A percentile compares a stretch with the other conserved stretches of the same genome.
Conservation (phyloP, 2,888 invertebrate genomes). For the Druceiella hillmani region DNA sequence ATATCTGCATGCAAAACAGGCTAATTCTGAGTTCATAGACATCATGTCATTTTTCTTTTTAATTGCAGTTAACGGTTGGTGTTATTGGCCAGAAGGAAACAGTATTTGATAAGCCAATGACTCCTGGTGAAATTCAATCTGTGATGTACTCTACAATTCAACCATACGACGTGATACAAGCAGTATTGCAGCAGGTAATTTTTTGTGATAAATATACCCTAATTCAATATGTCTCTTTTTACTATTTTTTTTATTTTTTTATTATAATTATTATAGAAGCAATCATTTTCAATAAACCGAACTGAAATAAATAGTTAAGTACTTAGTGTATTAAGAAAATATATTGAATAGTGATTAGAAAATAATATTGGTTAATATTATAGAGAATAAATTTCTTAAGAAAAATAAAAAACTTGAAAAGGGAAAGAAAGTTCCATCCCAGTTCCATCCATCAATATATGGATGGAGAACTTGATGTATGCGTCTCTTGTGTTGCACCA, state of each 20-base stretch:
- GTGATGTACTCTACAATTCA: slow-evolving; percentile 89
- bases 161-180: slow-evolving; percentile 85
- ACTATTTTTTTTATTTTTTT: background rate
- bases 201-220: slow-evolving; percentile 33
- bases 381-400: too few relatives aligned
- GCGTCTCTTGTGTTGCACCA: too few relatives aligned
- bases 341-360: too few relatives aligned
- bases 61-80: slow-evolving; percentile 76
- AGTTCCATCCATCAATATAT: too few relatives aligned
- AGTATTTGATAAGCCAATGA: slow-evolving; percentile 96
- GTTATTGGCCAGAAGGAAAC: slow-evolving; percentile 93
- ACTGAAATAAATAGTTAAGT: background rate
- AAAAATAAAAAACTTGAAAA: too few relatives aligned
- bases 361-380: too few relatives aligned
- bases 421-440: too few relatives aligned
- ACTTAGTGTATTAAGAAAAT: slow-evolving; percentile 22
- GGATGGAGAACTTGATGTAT: too few relatives aligned
- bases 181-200: slow-evolving; percentile 88
- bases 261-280: background rate
- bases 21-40: too few relatives aligned
- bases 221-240: background rate
- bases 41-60: slow-evolving; percentile 9
- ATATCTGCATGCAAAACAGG: too few relatives aligned
- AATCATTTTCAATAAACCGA: background rate
- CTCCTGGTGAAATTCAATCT: slow-evolving; percentile 89